Percentiles rank a stretch among this genome's conserved stretches.
phyloP scores from a whole-genome alignment of 2,797 vertebrate species.

The Rhadinocentrus ornatus region DNA sequence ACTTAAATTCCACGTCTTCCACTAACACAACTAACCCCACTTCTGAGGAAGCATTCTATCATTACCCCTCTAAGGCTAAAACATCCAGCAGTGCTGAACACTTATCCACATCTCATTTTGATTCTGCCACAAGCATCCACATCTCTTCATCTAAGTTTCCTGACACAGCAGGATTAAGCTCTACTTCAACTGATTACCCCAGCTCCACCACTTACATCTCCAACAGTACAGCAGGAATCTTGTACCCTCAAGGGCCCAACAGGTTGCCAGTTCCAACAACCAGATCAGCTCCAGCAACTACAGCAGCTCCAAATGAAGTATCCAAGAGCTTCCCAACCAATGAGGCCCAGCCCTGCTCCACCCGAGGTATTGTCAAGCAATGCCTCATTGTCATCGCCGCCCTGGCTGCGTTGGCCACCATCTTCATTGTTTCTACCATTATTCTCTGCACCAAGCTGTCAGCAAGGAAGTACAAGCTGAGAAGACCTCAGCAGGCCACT shows the following conservation, averaged over 20 bases:
- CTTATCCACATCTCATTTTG: background rate
- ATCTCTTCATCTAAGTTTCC: conserved; percentile 1
- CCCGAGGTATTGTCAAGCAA: conserved; percentile 47
- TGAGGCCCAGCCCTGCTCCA: conserved; percentile 45
- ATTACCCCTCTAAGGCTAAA: background rate
- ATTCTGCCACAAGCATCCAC: background rate
- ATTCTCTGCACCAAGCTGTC: conserved; percentile 84
- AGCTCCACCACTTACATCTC: conserved; percentile 16
- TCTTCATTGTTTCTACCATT: conserved; percentile 86
- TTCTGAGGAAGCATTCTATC: background rate
- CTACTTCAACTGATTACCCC: conserved; percentile 5
- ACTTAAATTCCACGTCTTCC: conserved; percentile 6
- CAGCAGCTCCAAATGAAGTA: background rate
- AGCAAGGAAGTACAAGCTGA: conserved; percentile 54
- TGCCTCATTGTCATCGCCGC: conserved; percentile 86
- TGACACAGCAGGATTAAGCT: background rate
- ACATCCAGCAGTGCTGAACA: background rate
- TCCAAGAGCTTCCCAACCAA: background rate
- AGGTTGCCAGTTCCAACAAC: background rate
- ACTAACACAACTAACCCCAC: background rate
- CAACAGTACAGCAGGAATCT: conserved; percentile 15
- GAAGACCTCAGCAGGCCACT: conserved; percentile 58
- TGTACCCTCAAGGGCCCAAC: background rate
- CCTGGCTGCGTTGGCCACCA: conserved; percentile 82
- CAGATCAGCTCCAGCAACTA: background rate